Evolutionary conservation across 2,113 vertebrate species (phyloP).

Genomic region (Petrocephalus zakoni): DNA sequence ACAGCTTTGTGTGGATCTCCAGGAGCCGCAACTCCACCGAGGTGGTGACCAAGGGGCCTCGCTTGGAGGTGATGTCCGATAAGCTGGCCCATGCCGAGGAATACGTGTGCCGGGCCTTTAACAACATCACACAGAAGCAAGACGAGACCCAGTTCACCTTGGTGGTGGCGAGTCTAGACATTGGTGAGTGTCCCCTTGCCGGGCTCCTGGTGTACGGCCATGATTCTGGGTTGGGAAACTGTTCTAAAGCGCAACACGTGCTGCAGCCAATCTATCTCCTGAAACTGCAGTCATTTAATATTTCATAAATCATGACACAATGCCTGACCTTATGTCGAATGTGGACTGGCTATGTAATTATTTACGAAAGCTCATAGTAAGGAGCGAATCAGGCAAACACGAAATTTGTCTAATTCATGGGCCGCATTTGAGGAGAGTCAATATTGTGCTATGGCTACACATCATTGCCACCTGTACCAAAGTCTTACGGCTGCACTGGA

Average conservation of each 20-base stretch:
- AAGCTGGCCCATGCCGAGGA: conserved; percentile 67
- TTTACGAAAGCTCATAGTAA: not conserved
- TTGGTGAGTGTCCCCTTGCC: conserved; percentile 44
- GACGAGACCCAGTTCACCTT: conserved; percentile 83
- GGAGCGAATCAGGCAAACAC: conserved; percentile 10
- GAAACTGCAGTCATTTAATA: not conserved
- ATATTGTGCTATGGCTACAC: conserved; percentile 34
- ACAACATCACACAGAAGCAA: conserved; percentile 78
- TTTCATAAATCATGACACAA: not conserved
- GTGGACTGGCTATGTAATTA: not conserved
- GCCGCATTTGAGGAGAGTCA: conserved; percentile 23
- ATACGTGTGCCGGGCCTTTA: conserved; percentile 84
- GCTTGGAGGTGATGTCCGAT: conserved; percentile 70
- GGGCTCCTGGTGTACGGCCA: too few species aligned
- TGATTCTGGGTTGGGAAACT: too few species aligned
- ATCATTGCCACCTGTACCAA: conserved; percentile 38
- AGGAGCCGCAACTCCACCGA: conserved; percentile 69
- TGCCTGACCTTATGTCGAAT: not conserved
- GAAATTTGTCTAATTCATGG: conserved; percentile 17
- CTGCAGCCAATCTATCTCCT: too few species aligned
- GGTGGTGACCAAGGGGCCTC: conserved; percentile 74
- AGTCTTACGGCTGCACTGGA: conserved; percentile 47
- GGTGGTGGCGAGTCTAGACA: conserved; percentile 73
- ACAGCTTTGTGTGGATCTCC: conserved; percentile 82
- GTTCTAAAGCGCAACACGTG: too few species aligned